phyloP scores from a whole-genome alignment of 2,888 invertebrate species.

The Aradus depressus region DNA sequence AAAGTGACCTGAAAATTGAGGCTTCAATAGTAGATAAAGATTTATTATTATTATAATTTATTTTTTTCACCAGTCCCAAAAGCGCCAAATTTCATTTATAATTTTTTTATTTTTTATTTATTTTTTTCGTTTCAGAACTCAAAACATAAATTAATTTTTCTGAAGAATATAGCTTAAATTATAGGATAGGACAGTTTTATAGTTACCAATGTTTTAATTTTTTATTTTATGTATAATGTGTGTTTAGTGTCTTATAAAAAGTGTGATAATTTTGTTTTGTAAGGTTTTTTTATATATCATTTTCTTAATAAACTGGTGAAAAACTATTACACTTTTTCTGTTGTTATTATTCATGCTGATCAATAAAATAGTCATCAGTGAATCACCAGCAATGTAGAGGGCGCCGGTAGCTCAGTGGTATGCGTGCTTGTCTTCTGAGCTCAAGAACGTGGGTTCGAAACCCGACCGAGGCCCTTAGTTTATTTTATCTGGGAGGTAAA shows the following conservation, averaged over 20 bases:
- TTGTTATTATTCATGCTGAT: background rate
- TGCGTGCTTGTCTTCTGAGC: no score
- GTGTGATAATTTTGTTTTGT: constrained; percentile 14
- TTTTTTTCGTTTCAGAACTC: background rate
- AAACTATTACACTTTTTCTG: background rate
- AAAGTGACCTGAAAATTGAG: no score
- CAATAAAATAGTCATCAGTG: no score
- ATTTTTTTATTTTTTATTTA: background rate
- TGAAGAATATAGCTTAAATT: background rate
- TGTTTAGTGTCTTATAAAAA: constrained; percentile 2
- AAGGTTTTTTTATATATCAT: constrained; percentile 7
- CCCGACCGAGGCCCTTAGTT: background rate
- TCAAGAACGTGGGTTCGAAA: background rate
- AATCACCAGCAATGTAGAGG: no score
- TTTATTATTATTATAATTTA: no score
- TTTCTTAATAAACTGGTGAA: constrained; percentile 16
- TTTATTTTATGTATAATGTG: constrained; percentile 1
- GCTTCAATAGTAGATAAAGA: no score
- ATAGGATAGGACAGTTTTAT: constrained; percentile 5
- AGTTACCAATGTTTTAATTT: constrained; percentile 13
- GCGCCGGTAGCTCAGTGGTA: no score
- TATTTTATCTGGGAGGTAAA: no score
- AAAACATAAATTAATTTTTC: background rate
- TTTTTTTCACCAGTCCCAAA: constrained; percentile 10
- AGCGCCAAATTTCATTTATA: background rate